Base-by-base conservation (phyloP, 2,113 vertebrate species). In the Gnathonemus longibarbis region DNA sequence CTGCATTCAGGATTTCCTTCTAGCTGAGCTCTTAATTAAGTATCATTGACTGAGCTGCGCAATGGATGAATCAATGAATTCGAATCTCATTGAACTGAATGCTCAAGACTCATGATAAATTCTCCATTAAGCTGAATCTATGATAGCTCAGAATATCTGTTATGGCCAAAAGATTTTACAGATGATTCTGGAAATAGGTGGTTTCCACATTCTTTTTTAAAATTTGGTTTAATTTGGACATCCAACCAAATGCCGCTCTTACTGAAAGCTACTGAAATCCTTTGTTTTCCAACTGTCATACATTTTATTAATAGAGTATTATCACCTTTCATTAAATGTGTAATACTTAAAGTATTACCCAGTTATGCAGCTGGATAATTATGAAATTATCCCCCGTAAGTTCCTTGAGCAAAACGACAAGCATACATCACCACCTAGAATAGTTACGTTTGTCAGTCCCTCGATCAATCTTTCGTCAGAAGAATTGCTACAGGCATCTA, bases 51-150 rank as follows among this genome's bases (percentile, higher is more conserved):
- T 45, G 45, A n/a, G 19, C 8, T 10, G 21, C 39, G 17, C 45
- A 84, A 84, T 84, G 45, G n/a, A 84, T 84, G 39, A 84, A 84
- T 84, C 19, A 84, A 48, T 46, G 83, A 48, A 48, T 83, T 83
- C 2, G 42, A 83, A 83, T 83, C 42, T 31, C 62, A 70, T 70
- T 70, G 62, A 70, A 70, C 62, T 70, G 62, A 31, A 31, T 77
- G 70, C 70, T 77, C 11, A 80, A 39, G 31, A 21, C 35, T 80
- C 11, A 42, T 39, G 27, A 17, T 77, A 77, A 77, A 77, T 77
- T 42, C 70, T 42, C 2, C 74, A 80, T 80, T 80, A 39, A 35
- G 11, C 1, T 19, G 35, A 80, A 80, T 80, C 5, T 80, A 19
- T 42, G 35, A 80, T 39, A 80, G 74, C 35, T 19, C 10, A 80